A percentile compares a stretch with the other conserved stretches of the same genome.
These are phyloP conservation scores for Melanotaenia maccullochi DNA, from an alignment of 2,797 vertebrate genomes.

Conservation along the genomic window DNA sequence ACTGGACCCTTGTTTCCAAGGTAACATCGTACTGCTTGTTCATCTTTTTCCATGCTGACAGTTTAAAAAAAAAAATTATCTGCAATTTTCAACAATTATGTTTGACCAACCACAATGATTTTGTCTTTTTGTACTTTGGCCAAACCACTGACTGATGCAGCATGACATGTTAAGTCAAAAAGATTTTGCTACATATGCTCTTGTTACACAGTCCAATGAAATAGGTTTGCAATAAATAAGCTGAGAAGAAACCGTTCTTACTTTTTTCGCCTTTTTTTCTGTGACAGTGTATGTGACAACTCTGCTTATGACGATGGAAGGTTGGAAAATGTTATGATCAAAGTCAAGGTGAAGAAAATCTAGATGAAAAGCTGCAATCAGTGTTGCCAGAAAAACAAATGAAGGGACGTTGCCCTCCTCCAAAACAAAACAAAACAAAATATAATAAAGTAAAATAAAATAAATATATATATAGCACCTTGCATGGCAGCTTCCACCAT, in stretches of 20 bases:
- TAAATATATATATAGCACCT: no score
- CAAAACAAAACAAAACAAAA: no score
- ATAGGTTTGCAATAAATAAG: not conserved
- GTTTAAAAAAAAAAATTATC: not conserved
- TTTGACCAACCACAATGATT: slow-evolving; percentile 6
- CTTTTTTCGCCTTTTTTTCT: no score
- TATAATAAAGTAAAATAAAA: no score
- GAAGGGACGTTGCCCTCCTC: no score
- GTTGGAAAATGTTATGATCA: no score
- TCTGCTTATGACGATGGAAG: not conserved
- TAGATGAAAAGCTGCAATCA: no score
- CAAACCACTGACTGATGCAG: not conserved
- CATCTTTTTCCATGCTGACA: slow-evolving; percentile 8
- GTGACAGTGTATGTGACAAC: not conserved
- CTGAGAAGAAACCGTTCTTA: not conserved
- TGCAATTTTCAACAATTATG: slow-evolving; percentile 3
- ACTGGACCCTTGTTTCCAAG: slow-evolving; percentile 17
- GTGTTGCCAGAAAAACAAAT: no score
- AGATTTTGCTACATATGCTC: no score
- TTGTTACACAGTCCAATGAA: not conserved
- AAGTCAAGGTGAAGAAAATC: no score
- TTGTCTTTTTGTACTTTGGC: not conserved
- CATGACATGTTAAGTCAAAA: not conserved
- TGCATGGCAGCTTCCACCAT: no score
- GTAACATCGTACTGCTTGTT: slow-evolving; percentile 17